Evolutionary conservation across 1,140 invertebrate genomes (phyloP).

Genomic region (Wiebesia pumilae): DNA sequence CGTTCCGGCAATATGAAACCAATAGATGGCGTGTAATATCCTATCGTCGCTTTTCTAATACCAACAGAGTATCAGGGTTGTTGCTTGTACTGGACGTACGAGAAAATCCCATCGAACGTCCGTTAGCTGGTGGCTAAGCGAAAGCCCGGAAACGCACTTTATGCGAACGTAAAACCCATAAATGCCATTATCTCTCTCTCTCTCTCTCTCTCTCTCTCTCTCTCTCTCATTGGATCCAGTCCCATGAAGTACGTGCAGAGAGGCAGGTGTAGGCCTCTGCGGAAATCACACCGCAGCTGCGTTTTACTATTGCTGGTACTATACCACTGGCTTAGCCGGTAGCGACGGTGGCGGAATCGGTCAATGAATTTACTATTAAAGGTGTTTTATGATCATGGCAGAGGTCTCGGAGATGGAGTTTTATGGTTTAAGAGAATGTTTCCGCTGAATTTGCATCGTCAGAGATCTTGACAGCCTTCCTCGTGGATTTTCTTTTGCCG

Average conservation of each 20-base stretch:
- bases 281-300: constrained; percentile 29
- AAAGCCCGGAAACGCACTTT: constrained; percentile 33
- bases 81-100: neutral
- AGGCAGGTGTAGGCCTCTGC: neutral
- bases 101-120: neutral
- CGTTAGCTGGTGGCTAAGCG: neutral
- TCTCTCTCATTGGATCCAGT: neutral
- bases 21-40: no score
- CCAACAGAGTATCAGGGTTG: no score
- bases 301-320: constrained; percentile 12
- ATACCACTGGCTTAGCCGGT: neutral
- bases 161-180: constrained; percentile 26
- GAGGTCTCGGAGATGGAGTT: constrained; percentile 28
- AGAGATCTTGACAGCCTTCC: neutral
- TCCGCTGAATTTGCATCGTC: constrained; percentile 1
- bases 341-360: neutral
- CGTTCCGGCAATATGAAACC: no score
- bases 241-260: neutral
- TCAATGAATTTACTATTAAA: constrained; percentile 16
- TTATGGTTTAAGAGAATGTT: constrained; percentile 7
- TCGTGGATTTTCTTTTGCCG: neutral
- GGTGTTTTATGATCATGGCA: constrained; percentile 15
- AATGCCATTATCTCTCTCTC: constrained; percentile 28
- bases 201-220: neutral
- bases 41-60: no score